These are phyloP conservation scores for Lasiurus borealis DNA, from an alignment of 2,113 vertebrate genomes.

Conservation along the genomic window DNA sequence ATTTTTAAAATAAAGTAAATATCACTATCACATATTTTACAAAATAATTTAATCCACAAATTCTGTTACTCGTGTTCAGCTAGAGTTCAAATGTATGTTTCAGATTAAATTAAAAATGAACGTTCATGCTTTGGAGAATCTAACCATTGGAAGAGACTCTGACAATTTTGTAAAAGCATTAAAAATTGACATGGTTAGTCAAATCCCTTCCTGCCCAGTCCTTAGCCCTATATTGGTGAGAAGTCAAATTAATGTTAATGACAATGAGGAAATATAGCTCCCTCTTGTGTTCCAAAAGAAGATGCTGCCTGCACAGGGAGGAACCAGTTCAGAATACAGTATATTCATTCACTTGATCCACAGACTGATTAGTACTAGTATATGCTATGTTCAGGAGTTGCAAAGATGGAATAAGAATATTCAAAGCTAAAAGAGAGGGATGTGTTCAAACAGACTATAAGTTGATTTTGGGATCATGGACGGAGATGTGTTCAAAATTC, in stretches of 20 bases:
- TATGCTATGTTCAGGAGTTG: not conserved
- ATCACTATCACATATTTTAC: constrained; percentile 4
- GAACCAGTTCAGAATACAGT: not conserved
- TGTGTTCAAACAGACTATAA: not conserved
- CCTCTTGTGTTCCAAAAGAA: constrained; percentile 63
- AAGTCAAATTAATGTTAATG: not conserved
- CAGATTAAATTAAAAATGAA: constrained; percentile 6
- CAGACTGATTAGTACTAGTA: constrained; percentile 21
- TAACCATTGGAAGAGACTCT: not conserved
- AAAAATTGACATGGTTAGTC: not conserved
- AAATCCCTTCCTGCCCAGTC: not conserved
- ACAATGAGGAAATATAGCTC: constrained; percentile 27
- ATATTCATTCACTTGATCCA: not conserved
- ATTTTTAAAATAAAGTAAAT: constrained; percentile 4
- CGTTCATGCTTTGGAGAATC: not conserved
- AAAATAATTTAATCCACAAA: constrained; percentile 25
- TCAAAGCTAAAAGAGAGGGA: not conserved
- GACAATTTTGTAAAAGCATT: constrained; percentile 25
- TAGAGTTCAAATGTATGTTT: constrained; percentile 46
- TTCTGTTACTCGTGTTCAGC: constrained; percentile 36
- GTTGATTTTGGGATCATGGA: not conserved
- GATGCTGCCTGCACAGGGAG: not conserved
- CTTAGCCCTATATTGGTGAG: not conserved
- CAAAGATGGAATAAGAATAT: constrained; percentile 32
- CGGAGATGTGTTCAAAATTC: not conserved